Base-by-base conservation (phyloP, 2,888 invertebrate genomes). In the Plagiodera versicolora region DNA sequence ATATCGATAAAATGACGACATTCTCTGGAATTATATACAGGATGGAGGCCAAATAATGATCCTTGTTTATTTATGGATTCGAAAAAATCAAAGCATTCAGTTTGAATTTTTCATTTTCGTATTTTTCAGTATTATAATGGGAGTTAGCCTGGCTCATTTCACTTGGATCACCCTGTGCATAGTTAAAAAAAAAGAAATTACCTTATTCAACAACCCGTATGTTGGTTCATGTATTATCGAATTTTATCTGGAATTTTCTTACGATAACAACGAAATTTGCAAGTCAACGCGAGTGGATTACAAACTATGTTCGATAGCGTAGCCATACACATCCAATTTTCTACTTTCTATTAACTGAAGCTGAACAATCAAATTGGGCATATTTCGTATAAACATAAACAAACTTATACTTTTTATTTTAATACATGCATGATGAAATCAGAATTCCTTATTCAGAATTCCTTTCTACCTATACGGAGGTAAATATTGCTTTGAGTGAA, bases 1-100 rank as follows among this genome's bases (percentile, higher is more conserved):
- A 58, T 58, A 64, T 60, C 50, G 35, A 49, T 56, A 48, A 56
- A 35, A 44, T 47, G 28, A 11, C n/a, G 39, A 39, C 39, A 39
- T 39, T 47, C 48, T 28, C 19, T 10, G 14, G 8, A 2, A 6
- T 11, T 32, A 32, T 39, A 39, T 39, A 39, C 39, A 39, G 11
- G 39, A 14, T 2, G n/a, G 6, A 24, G n/a, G n/a, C n/a, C n/a
- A n/a, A n/a, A n/a, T n/a, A n/a, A n/a, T n/a, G n/a, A n/a, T n/a
- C n/a, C n/a, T n/a, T n/a, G n/a, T n/a, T n/a, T n/a, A n/a, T n/a
- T n/a, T n/a, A n/a, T n/a, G n/a, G n/a, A n/a, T n/a, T n/a, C n/a
- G n/a, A n/a, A n/a, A n/a, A n/a, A n/a, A n/a, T n/a, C n/a, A n/a
- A n/a, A n/a, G n/a, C n/a, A n/a, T n/a, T n/a, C n/a, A n/a, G n/a